phyloP scores from a whole-genome alignment of 2,888 invertebrate species.

The Tetranychus truncatus region DNA sequence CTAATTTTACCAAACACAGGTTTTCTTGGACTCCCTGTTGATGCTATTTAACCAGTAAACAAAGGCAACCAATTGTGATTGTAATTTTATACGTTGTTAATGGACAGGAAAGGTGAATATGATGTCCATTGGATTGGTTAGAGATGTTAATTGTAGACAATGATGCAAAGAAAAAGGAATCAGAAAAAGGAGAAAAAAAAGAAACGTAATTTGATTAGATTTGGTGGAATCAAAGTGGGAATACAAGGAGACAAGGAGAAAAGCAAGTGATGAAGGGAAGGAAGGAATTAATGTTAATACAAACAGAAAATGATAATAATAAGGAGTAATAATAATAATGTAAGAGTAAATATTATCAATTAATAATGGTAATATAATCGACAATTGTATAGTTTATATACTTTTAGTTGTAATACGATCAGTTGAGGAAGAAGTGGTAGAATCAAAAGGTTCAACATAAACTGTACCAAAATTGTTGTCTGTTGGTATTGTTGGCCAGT shows the following conservation, averaged over 20 bases:
- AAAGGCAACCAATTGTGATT: background rate
- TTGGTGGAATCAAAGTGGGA: background rate
- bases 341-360: slow-evolving; percentile 5
- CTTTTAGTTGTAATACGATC: background rate
- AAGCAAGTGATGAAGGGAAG: too few species aligned
- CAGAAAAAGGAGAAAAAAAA: background rate
- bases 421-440: background rate
- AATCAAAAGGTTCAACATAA: background rate
- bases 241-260: too few species aligned
- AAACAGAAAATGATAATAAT: background rate
- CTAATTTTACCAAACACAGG: slow-evolving; percentile 51
- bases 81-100: background rate
- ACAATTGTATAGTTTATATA: background rate
- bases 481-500: background rate
- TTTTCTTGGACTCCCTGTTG: slow-evolving; percentile 63
- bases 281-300: background rate
- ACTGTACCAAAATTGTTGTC: background rate
- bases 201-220: background rate
- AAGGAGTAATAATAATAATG: background rate
- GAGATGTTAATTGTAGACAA: background rate
- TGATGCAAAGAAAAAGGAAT: slow-evolving; percentile 14
- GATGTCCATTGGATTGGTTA: background rate
- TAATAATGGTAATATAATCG: slow-evolving; percentile 6
- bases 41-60: slow-evolving; percentile 35
- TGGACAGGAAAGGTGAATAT: too few species aligned